A percentile compares a stretch with the other conserved stretches of the same genome.
phyloP scores from a whole-genome alignment of 2,113 vertebrate species.

The Poeciliopsis prolifica region DNA sequence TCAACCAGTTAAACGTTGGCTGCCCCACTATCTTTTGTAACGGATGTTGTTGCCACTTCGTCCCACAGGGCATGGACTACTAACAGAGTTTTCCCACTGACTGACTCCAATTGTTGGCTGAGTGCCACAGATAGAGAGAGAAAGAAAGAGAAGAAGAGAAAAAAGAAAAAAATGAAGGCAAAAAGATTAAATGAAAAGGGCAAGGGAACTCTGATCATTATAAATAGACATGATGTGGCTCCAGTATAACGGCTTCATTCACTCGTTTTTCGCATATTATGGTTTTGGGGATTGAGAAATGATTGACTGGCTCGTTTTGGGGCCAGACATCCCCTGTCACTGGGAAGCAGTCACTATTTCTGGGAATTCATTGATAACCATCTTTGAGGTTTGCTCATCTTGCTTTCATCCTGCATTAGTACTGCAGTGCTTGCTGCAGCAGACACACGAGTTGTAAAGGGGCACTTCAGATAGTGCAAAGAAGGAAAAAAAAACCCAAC shows the following conservation, averaged over 20 bases:
- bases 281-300: conserved; percentile 29
- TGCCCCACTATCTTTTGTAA: conserved; percentile 58
- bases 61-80: conserved; percentile 70
- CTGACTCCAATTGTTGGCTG: conserved; percentile 67
- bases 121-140: conserved; percentile 50
- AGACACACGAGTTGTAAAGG: conserved; percentile 25
- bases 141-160: conserved; percentile 26
- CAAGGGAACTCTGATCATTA: conserved; percentile 13
- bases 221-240: conserved; percentile 35
- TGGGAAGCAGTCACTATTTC: conserved; percentile 36
- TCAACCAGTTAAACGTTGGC: conserved; percentile 50
- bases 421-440: conserved; percentile 66
- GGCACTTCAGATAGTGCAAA: conserved; percentile 9
- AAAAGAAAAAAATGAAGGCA: background rate
- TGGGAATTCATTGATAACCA: conserved; percentile 55
- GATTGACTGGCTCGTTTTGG: conserved; percentile 33
- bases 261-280: conserved; percentile 40
- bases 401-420: conserved; percentile 64
- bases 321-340: conserved; percentile 38
- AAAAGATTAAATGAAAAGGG: conserved; percentile 27
- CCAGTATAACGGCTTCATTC: conserved; percentile 29
- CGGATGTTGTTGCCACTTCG: conserved; percentile 67
- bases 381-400: conserved; percentile 61
- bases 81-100: conserved; percentile 74
- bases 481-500: background rate